Evolutionary conservation across 2,888 invertebrate species (phyloP).

Genomic region (Cantharis rufa): DNA sequence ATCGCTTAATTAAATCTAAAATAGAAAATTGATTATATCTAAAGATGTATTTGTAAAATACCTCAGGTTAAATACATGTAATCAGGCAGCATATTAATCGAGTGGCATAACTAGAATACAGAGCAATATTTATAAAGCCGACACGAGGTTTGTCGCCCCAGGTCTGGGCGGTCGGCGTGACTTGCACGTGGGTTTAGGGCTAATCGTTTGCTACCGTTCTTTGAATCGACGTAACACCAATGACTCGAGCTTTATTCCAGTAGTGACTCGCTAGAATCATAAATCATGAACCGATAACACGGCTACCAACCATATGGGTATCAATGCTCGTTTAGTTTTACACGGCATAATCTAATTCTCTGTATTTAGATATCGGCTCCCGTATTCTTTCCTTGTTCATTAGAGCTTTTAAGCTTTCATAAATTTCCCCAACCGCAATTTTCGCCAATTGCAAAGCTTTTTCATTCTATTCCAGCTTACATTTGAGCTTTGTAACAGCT

Average conservation of each 20-base stretch:
- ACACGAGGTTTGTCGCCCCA: constrained; percentile 35
- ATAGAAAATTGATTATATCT: constrained; percentile 19
- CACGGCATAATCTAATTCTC: constrained; percentile 19
- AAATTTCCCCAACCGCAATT: not conserved
- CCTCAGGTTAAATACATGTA: constrained; percentile 22
- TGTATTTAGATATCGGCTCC: not conserved
- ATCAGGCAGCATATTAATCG: constrained; percentile 24
- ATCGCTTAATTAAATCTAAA: constrained; percentile 29
- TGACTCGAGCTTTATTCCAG: constrained; percentile 39
- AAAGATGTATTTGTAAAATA: constrained; percentile 15
- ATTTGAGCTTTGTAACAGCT: not conserved
- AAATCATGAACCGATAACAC: constrained; percentile 41
- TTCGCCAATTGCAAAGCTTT: not conserved
- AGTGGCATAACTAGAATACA: constrained; percentile 25
- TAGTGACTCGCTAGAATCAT: constrained; percentile 40
- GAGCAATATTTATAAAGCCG: constrained; percentile 23
- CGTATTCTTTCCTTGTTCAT: not conserved
- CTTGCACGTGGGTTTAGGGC: constrained; percentile 44
- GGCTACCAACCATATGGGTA: constrained; percentile 32
- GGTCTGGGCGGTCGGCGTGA: constrained; percentile 42
- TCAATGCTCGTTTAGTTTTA: constrained; percentile 32
- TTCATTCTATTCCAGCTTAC: not conserved
- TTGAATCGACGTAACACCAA: constrained; percentile 27
- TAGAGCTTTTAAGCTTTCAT: not conserved
- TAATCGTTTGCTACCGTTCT: constrained; percentile 43